phyloP scores from a whole-genome alignment of 2,888 invertebrate species.

The Ypsolopha sequella region DNA sequence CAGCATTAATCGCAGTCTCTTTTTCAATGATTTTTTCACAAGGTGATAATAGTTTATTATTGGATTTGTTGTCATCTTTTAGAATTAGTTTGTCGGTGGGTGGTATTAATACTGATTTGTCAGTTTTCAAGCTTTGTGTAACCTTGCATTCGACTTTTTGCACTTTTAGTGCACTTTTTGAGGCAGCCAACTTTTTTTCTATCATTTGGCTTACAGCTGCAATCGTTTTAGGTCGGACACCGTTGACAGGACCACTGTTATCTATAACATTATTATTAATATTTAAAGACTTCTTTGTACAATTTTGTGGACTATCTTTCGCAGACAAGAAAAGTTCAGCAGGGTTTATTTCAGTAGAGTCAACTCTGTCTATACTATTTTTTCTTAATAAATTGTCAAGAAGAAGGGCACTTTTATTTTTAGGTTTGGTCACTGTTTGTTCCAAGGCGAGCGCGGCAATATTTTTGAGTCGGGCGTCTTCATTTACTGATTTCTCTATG shows the following conservation, averaged over 20 bases:
- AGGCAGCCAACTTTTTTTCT: constrained; percentile 41
- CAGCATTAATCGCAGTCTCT: constrained; percentile 14
- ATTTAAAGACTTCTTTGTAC: constrained; percentile 54
- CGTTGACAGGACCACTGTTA: constrained; percentile 32
- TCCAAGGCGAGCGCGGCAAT: constrained; percentile 29
- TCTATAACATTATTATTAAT: constrained; percentile 63
- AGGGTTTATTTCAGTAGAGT: constrained; percentile 47
- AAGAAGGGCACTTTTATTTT: constrained; percentile 58
- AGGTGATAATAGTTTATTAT: constrained; percentile 12
- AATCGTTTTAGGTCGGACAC: constrained; percentile 44
- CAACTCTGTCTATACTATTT: constrained; percentile 68
- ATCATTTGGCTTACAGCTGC: constrained; percentile 54
- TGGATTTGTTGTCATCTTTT: constrained; percentile 28
- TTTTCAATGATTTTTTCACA: constrained; percentile 18
- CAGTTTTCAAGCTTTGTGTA: constrained; percentile 28
- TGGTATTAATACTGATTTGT: constrained; percentile 53
- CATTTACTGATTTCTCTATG: constrained; percentile 31
- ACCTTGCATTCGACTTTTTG: constrained; percentile 54
- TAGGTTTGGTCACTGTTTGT: constrained; percentile 34
- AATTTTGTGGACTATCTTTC: constrained; percentile 38
- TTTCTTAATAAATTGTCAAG: constrained; percentile 70
- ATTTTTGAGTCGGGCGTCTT: constrained; percentile 27
- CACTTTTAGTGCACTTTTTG: constrained; percentile 48
- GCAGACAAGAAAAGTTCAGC: constrained; percentile 57
- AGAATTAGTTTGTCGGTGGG: constrained; percentile 33